Percentiles rank a stretch among this genome's conserved stretches.
phyloP scores from a whole-genome alignment of 1,140 invertebrate genomes.

The Drosophila sturtevanti region DNA sequence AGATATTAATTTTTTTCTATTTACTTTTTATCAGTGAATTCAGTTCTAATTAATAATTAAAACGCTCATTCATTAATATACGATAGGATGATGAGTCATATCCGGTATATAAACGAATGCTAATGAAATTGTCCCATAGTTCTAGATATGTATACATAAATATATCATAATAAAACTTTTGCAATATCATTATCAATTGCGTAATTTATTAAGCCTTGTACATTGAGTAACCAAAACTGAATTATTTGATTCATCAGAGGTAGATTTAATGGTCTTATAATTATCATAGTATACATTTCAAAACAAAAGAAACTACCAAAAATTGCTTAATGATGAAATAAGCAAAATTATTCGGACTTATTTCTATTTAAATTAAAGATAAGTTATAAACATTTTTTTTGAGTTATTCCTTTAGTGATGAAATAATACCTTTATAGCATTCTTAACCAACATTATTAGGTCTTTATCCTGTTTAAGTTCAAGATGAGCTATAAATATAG shows the following conservation, averaged over 20 bases:
- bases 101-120: constrained; percentile 53
- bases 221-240: neutral
- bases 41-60: constrained; percentile 65
- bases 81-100: constrained; percentile 47
- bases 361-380: too few relatives aligned
- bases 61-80: constrained; percentile 56
- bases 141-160: neutral
- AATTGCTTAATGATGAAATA: neutral
- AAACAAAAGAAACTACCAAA: neutral
- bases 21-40: constrained; percentile 39
- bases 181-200: neutral
- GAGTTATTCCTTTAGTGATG: too few relatives aligned
- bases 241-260: neutral
- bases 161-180: neutral
- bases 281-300: neutral
- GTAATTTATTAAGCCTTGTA: constrained; percentile 1
- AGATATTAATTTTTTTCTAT: constrained; percentile 31
- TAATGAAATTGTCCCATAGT: constrained; percentile 20
- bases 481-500: too few relatives aligned
- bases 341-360: too few relatives aligned
- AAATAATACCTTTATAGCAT: too few relatives aligned
- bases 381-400: too few relatives aligned
- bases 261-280: neutral
- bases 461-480: too few relatives aligned
- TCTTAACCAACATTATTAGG: too few relatives aligned